Evolutionary conservation across 1,140 invertebrate genomes (phyloP).

Genomic region (Apis florea): DNA sequence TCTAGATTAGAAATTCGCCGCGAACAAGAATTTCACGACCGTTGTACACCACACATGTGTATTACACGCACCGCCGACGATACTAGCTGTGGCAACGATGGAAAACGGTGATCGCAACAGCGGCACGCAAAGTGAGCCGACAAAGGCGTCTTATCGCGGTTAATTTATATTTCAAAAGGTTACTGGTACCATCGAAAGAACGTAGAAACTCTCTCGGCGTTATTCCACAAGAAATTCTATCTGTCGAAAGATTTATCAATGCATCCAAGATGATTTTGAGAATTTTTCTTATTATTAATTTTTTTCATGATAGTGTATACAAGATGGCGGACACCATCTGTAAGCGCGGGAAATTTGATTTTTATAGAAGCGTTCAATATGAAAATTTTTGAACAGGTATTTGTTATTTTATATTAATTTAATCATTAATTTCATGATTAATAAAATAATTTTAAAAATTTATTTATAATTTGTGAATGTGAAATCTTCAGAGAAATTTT

Average conservation of each 20-base stretch:
- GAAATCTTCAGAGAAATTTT: too few relatives aligned
- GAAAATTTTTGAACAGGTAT: too few relatives aligned
- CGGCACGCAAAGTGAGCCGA: conserved; percentile 58
- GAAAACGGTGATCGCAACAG: conserved; percentile 30
- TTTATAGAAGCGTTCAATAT: too few relatives aligned
- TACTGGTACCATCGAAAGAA: conserved; percentile 45
- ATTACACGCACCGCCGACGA: neutral
- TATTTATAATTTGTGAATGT: too few relatives aligned
- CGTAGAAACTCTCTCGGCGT: conserved; percentile 39
- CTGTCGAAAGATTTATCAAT: conserved; percentile 49
- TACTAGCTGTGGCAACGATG: conserved; percentile 18
- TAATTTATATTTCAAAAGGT: conserved; percentile 63
- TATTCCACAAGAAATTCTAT: conserved; percentile 49
- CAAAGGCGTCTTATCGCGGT: conserved; percentile 58
- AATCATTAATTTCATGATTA: too few relatives aligned
- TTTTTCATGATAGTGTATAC: too few relatives aligned
- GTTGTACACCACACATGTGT: conserved; percentile 3
- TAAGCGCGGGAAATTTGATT: too few relatives aligned
- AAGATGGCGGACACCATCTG: too few relatives aligned
- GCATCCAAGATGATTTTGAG: conserved; percentile 21
- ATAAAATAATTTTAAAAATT: too few relatives aligned
- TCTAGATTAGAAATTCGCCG: conserved; percentile 26
- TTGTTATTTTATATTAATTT: too few relatives aligned
- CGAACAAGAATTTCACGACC: conserved; percentile 4
- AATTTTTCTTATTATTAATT: neutral